phyloP scores from a whole-genome alignment of 2,888 invertebrate genomes.

The Hypselothyrea guttata region DNA sequence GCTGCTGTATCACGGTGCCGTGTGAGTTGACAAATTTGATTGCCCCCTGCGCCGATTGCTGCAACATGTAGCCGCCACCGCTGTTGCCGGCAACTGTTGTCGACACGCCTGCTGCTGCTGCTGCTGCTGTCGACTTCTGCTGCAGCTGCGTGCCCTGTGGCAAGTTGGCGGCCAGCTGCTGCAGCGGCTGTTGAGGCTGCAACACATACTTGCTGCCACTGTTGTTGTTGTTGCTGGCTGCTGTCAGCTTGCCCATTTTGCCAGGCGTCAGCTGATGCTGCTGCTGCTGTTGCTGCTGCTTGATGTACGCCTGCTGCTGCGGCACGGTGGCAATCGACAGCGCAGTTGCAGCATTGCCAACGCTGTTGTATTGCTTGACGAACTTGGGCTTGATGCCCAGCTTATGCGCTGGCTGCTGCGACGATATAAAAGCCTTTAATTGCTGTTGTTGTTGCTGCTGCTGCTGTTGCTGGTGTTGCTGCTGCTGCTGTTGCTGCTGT shows the following conservation, averaged over 20 bases:
- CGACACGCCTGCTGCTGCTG: slow-evolving; percentile 18
- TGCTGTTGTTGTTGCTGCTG: slow-evolving; percentile 62
- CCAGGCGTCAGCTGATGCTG: slow-evolving; percentile 57
- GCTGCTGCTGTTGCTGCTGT: slow-evolving; percentile 54
- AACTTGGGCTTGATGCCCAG: slow-evolving; percentile 73
- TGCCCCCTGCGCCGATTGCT: slow-evolving; percentile 53
- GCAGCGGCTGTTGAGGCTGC: slow-evolving; percentile 64
- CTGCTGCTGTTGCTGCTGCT: slow-evolving; percentile 52
- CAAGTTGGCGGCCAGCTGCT: slow-evolving; percentile 68
- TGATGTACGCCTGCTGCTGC: slow-evolving; percentile 54
- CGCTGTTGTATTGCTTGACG: slow-evolving; percentile 79
- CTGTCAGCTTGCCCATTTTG: slow-evolving; percentile 70
- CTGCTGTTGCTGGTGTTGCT: slow-evolving; percentile 66
- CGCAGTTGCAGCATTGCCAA: slow-evolving; percentile 32
- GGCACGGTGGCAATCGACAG: slow-evolving; percentile 60
- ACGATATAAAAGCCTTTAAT: slow-evolving; percentile 62
- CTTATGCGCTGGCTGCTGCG: slow-evolving; percentile 61
- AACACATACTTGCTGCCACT: slow-evolving; percentile 69
- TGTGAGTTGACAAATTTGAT: slow-evolving; percentile 82
- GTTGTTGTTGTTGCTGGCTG: slow-evolving; percentile 26
- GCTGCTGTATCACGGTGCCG: slow-evolving; percentile 81
- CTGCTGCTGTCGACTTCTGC: slow-evolving; percentile 61
- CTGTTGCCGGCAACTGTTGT: slow-evolving; percentile 11
- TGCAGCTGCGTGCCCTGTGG: slow-evolving; percentile 79
- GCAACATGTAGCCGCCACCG: slow-evolving; percentile 55